phyloP scores from a whole-genome alignment of 2,113 vertebrate species.

The Cnemophilus loriae region DNA sequence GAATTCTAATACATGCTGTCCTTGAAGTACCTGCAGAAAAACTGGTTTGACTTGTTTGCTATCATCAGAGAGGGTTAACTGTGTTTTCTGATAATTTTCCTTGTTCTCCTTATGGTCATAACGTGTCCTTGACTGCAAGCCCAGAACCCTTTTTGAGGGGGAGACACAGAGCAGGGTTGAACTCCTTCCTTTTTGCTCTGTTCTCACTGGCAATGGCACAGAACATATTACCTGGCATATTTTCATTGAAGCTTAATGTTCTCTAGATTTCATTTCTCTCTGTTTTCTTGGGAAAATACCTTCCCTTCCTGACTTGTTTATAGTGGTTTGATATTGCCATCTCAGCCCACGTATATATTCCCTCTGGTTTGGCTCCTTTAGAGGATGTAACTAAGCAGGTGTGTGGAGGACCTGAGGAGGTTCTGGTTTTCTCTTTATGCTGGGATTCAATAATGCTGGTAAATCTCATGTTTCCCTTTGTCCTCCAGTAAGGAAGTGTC shows the following conservation, averaged over 20 bases:
- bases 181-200: background rate
- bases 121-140: background rate
- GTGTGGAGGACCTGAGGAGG: background rate
- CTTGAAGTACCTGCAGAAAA: background rate
- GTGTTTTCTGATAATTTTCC: slow-evolving; percentile 1
- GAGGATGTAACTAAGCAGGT: background rate
- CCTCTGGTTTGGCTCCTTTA: background rate
- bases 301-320: background rate
- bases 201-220: background rate
- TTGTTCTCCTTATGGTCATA: background rate
- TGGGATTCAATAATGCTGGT: background rate
- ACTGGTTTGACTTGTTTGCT: background rate
- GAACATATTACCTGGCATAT: background rate
- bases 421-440: background rate
- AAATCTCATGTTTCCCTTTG: background rate
- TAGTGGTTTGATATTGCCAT: background rate
- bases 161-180: accelerated
- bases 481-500: background rate
- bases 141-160: background rate
- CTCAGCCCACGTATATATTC: background rate
- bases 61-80: background rate
- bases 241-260: background rate
- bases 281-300: slow-evolving; percentile 15
- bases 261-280: background rate
- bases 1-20: background rate